Evolutionary conservation across 2,888 invertebrate species (phyloP), one percentile per base, ranked within the genome.

Genomic region (Deilephila porcellus): DNA sequence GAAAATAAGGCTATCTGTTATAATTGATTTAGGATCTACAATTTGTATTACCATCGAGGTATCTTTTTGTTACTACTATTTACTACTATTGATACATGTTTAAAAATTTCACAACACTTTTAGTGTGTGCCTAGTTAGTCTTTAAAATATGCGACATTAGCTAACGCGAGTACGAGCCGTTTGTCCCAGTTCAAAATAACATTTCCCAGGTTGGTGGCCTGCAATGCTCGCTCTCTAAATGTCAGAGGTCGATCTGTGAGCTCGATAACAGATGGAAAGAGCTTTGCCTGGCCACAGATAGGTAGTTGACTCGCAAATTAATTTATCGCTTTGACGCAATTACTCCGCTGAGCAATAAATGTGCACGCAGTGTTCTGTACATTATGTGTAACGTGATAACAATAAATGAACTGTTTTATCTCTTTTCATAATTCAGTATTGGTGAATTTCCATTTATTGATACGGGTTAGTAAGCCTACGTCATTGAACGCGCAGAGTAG

Each of bases 181-280:
- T 82, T 83, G 87, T 82, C 83, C 87, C 79, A 86, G 81, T 86
- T 88, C 77, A 81, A 84, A 87, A 84, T 84, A 86, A 84, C 86
- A 85, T 86, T 88, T 85, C 83, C 85, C 85, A 87, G 87, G 86
- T 88, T 85, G 82, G 82, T 84, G 83, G 83, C 83, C 84, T 83
- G 82, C 83, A 86, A 83, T 85, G 80, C 80, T 80, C 80, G 82
- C 82, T 82, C 76, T 74, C 75, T 74, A 89, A 92, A 92, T 91
- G 91, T 85, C 89, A 91, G 76, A 85, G 91, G 90, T 90, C 88
- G 86, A 84, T 83, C 77, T 79, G 77, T 79, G 78, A 76, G 79
- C 74, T 73, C 81, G 88, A 88, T 89, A 88, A 82, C 81, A 79
- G 80, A 67, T 72, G 70, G 77, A 77, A 79, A 78, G 77, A 77